A percentile compares a stretch with the other conserved stretches of the same genome.
phyloP scores from a whole-genome alignment of 2,888 invertebrate genomes.

The Hypomecis punctinalis region DNA sequence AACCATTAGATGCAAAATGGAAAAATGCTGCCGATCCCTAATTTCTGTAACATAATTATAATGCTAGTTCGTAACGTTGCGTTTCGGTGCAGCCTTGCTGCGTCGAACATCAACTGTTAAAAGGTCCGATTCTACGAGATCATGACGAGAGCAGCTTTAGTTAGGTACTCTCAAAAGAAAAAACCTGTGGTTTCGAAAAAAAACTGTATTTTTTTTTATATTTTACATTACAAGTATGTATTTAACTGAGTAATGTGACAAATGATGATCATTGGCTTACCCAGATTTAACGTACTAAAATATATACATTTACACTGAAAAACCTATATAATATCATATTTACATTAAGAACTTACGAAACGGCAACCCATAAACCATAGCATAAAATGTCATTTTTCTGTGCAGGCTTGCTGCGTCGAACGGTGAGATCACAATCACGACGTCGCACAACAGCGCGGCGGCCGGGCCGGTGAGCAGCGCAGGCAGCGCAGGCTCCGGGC shows the following conservation, averaged over 20 bases:
- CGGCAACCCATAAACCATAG: not conserved
- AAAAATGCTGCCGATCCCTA: conserved; percentile 15
- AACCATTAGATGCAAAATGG: conserved; percentile 24
- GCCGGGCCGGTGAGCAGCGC: conserved; percentile 79
- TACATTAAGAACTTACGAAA: no score
- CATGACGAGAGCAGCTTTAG: no score
- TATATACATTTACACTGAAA: no score
- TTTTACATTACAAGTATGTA: no score
- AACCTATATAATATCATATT: no score
- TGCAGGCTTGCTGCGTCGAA: conserved; percentile 86
- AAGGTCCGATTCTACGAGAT: no score
- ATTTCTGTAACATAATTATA: conserved; percentile 37
- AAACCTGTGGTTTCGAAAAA: no score
- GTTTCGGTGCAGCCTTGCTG: conserved; percentile 63
- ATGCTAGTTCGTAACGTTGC: conserved; percentile 33
- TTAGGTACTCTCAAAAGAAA: no score
- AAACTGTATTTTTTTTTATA: no score
- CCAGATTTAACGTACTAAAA: no score
- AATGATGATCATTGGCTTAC: no score
- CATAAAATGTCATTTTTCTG: not conserved
- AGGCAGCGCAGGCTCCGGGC: conserved; percentile 75
- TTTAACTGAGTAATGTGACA: no score
- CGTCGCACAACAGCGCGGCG: conserved; percentile 87
- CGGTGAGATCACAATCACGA: conserved; percentile 93
- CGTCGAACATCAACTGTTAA: conserved; percentile 84